Evolutionary conservation across 2,113 vertebrate species (phyloP).

Genomic region (Sylvietta virens): DNA sequence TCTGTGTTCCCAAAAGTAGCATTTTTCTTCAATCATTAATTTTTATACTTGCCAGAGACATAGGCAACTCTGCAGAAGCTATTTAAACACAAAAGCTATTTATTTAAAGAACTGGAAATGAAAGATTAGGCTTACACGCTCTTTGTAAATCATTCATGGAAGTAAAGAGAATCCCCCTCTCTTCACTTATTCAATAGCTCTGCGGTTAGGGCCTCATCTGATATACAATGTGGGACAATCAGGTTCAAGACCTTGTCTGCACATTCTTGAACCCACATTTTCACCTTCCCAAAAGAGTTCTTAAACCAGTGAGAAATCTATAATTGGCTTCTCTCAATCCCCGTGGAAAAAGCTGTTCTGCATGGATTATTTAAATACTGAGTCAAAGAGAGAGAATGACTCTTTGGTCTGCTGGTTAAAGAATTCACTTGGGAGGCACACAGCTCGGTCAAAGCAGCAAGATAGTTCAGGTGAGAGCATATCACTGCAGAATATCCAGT

Average conservation of each 20-base stretch:
- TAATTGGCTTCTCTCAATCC: slow-evolving; percentile 14
- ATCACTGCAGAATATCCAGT: not conserved
- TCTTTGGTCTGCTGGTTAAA: slow-evolving; percentile 29
- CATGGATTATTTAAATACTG: slow-evolving; percentile 53
- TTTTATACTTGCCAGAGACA: not conserved
- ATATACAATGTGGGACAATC: slow-evolving; percentile 36
- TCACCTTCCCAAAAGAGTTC: slow-evolving; percentile 30
- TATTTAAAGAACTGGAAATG: slow-evolving; percentile 4
- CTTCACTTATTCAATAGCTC: slow-evolving; percentile 45
- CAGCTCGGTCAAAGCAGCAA: not conserved
- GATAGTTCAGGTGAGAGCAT: not conserved
- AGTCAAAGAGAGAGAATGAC: slow-evolving; percentile 22
- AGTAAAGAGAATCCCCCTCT: slow-evolving; percentile 8
- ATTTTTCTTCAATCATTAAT: not conserved
- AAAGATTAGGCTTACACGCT: not conserved
- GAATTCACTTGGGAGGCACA: not conserved
- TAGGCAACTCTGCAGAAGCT: not conserved
- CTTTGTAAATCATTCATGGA: slow-evolving; percentile 37
- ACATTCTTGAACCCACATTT: slow-evolving; percentile 26
- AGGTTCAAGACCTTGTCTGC: slow-evolving; percentile 34
- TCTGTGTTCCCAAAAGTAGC: not conserved
- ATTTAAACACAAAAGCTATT: slow-evolving; percentile 1
- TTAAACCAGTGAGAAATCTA: slow-evolving; percentile 24
- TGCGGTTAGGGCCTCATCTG: not conserved
- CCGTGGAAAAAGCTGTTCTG: slow-evolving; percentile 42